Evolutionary conservation across 2,888 invertebrate genomes (phyloP).

Genomic region (Phyto melanocephala): DNA sequence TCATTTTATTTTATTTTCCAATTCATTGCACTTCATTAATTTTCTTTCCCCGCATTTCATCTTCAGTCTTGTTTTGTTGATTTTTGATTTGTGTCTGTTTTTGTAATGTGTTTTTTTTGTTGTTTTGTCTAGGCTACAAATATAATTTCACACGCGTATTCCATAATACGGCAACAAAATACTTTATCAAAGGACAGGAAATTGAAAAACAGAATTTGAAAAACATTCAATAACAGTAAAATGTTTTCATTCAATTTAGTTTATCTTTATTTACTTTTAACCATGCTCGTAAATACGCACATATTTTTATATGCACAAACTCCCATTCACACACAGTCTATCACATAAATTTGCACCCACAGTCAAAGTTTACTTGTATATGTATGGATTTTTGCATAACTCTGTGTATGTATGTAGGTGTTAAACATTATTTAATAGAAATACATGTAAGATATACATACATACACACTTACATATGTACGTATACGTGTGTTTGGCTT

Average conservation of each 20-base stretch:
- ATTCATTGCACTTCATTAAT: conserved; percentile 57
- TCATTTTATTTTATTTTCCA: conserved; percentile 46
- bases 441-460: background rate
- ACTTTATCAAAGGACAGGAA: background rate
- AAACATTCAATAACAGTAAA: background rate
- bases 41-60: conserved; percentile 40
- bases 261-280: background rate
- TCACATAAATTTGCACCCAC: background rate
- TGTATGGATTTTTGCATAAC: background rate
- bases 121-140: background rate
- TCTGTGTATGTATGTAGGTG: conserved; percentile 24
- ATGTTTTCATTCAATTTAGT: background rate
- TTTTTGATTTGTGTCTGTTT: conserved; percentile 11
- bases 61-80: conserved; percentile 22
- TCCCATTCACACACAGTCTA: background rate
- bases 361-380: background rate
- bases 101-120: background rate
- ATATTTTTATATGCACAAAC: background rate
- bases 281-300: background rate
- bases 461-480: background rate
- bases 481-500: background rate
- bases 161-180: background rate
- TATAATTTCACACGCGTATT: conserved; percentile 40
- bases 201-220: background rate
- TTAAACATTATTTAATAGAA: conserved; percentile 26